Evolutionary conservation across 92 coral and sea anemone species (phyloP).

Genomic region (Zoanthus sociatus): DNA sequence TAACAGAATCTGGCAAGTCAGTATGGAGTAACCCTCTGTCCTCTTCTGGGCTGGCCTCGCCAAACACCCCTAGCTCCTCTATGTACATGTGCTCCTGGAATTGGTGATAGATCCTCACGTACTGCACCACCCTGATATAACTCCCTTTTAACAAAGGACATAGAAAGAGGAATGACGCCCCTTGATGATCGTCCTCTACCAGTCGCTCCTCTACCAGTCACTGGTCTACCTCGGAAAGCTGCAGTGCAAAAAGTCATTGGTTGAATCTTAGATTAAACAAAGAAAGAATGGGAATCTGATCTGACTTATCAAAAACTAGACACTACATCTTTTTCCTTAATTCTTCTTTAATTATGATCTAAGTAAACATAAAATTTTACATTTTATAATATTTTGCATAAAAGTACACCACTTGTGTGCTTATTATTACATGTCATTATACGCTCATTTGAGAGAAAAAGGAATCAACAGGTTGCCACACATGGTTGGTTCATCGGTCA

Average conservation of each 20-base stretch:
- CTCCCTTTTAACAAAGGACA: slow-evolving; percentile 25
- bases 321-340: not conserved
- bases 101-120: not conserved
- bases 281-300: too few species aligned
- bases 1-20: not conserved
- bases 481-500: too few species aligned
- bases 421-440: too few species aligned
- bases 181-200: not conserved
- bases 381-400: too few species aligned
- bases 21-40: slow-evolving; percentile 29
- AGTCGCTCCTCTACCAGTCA: not conserved
- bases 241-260: not conserved
- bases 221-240: not conserved
- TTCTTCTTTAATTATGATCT: too few species aligned
- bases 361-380: too few species aligned
- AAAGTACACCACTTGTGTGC: too few species aligned
- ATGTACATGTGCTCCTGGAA: not conserved
- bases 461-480: too few species aligned
- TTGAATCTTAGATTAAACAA: not conserved
- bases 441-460: too few species aligned
- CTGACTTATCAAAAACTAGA: too few species aligned
- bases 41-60: slow-evolving; percentile 42
- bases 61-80: slow-evolving; percentile 13
- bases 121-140: not conserved
- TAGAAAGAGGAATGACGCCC: slow-evolving; percentile 17